Evolutionary conservation across 2,797 vertebrate genomes (phyloP), one percentile per base, ranked within the genome.

Genomic region (Notolabrus celidotus): DNA sequence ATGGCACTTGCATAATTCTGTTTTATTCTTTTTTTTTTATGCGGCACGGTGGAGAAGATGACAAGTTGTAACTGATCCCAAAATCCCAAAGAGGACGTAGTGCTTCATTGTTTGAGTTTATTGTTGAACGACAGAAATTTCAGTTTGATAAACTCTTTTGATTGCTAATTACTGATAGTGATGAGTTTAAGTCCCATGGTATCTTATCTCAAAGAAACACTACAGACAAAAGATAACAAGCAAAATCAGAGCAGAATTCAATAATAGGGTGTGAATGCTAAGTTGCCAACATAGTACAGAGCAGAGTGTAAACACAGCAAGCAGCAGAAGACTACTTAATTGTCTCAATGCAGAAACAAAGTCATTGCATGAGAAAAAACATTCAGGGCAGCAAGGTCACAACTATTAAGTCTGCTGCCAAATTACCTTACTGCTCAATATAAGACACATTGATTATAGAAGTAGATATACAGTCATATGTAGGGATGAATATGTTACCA

Each of bases 21-120:
- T 42, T 58, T 47, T 27, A 4, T 66, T 45, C 17, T 42, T 4
- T 5, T 5, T 47, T 8, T 68, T 41, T 60, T 27, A n/a, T 19
- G 53, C 9, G 25, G 59, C 10, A n/a, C n/a, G n/a, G n/a, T n/a
- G n/a, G n/a, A n/a, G 34, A 36, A 23, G 46, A 71, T 53, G 58
- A 53, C 20, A n/a, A n/a, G 14, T 36, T 69, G n/a, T 42, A 70
- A 19, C 41, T 46, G 1, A 74, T 47, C 12, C 55, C 50, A 25
- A 34, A 67, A 27, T n/a, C n/a, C n/a, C n/a, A n/a, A n/a, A n/a
- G n/a, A n/a, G 39, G 39, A 47, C 12, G 45, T 1, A 15, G 36
- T 11, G 12, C 17, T 52, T 4, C 19, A 50, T 4, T 36, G 23
- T 20, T 47, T 50, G 25, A 49, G 5, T 9, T 56, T 45, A 43